phyloP scores from a whole-genome alignment of 2,797 vertebrate species.

The Thunnus albacares region DNA sequence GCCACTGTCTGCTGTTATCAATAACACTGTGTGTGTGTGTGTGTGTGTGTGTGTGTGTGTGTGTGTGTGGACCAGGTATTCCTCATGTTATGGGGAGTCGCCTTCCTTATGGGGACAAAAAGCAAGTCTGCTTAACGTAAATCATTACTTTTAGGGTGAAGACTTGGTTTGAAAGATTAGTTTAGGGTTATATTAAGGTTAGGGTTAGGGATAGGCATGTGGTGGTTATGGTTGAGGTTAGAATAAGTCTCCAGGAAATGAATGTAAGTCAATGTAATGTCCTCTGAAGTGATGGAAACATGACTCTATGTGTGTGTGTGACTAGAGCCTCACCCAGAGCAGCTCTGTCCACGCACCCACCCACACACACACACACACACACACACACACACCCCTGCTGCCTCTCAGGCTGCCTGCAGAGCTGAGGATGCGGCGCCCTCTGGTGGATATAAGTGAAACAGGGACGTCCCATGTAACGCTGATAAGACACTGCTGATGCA shows the following conservation, averaged over 20 bases:
- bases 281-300: too few species aligned
- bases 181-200: too few species aligned
- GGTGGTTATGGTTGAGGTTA: too few species aligned
- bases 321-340: slow-evolving; percentile 31
- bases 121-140: too few species aligned
- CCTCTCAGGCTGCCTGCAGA: slow-evolving; percentile 17
- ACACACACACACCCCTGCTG: background rate
- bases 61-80: background rate
- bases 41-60: slow-evolving; percentile 9
- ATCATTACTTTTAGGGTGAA: too few species aligned
- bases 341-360: background rate
- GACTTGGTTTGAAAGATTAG: too few species aligned
- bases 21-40: slow-evolving; percentile 3
- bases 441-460: slow-evolving; percentile 40
- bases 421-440: slow-evolving; percentile 49
- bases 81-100: too few species aligned
- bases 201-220: too few species aligned
- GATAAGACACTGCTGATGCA: background rate
- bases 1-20: slow-evolving; percentile 22
- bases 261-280: too few species aligned
- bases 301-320: slow-evolving; percentile 14
- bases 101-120: too few species aligned
- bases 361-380: background rate
- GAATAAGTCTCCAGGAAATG: too few species aligned
- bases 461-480: background rate